These are phyloP conservation scores for Sebastes paucispinis DNA, from an alignment of 2,797 vertebrate genomes.

Conservation along the genomic window DNA sequence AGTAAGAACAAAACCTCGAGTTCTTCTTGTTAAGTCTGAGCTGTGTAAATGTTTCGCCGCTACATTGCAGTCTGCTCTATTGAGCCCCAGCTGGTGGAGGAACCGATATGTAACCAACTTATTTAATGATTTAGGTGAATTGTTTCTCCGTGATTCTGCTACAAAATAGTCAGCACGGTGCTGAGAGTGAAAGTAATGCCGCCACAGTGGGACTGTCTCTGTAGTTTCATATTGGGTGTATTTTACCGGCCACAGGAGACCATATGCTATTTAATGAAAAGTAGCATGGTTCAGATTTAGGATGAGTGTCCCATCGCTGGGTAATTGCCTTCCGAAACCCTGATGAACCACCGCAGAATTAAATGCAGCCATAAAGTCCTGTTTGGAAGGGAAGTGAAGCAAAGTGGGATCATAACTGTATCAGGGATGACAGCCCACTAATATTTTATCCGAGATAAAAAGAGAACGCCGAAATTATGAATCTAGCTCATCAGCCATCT, in stretches of 20 bases:
- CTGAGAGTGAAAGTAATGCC: not conserved
- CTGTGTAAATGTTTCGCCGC: conserved; percentile 1
- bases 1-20: not conserved
- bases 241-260: conserved; percentile 59
- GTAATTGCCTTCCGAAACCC: conserved; percentile 69
- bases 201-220: conserved; percentile 30
- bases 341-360: conserved; percentile 59
- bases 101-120: not conserved
- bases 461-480: conserved; percentile 43
- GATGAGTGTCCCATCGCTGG: conserved; percentile 52
- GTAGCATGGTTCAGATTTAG: conserved; percentile 64
- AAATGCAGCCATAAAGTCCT: conserved; percentile 53
- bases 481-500: conserved; percentile 53
- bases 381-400: conserved; percentile 50
- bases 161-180: not conserved
- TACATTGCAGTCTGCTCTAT: conserved; percentile 3
- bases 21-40: not conserved
- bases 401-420: conserved; percentile 54
- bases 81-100: not conserved
- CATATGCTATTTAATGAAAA: conserved; percentile 72
- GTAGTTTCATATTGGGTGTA: conserved; percentile 38
- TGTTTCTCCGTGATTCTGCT: not conserved
- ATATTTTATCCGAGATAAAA: conserved; percentile 54
- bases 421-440: conserved; percentile 37
- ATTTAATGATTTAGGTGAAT: not conserved